Evolutionary conservation across 2,797 vertebrate genomes (phyloP).

Genomic region (Alfaro cultratus): DNA sequence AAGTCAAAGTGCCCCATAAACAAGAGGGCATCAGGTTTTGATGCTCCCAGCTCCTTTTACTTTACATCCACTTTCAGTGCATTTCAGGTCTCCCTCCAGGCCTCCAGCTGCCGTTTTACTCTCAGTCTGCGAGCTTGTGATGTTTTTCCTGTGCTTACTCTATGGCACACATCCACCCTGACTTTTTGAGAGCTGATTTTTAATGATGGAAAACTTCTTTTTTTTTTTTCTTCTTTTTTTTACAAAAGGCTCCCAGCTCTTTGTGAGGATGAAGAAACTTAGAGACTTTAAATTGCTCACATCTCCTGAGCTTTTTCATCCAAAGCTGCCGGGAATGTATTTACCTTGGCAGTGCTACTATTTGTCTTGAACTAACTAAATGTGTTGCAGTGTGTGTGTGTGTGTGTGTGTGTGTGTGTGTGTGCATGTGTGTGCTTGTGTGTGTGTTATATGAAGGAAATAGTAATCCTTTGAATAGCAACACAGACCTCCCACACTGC

Average conservation of each 20-base stretch:
- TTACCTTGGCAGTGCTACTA: slow-evolving; percentile 69
- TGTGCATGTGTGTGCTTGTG: slow-evolving; percentile 21
- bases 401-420: slow-evolving; percentile 28
- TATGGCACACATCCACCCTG: slow-evolving; percentile 7
- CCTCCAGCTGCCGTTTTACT: slow-evolving; percentile 22
- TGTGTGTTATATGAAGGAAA: slow-evolving; percentile 19
- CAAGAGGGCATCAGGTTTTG: slow-evolving; percentile 45
- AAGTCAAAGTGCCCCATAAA: slow-evolving; percentile 59
- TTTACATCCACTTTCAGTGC: slow-evolving; percentile 39
- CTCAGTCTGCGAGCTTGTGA: background rate
- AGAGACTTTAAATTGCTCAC: slow-evolving; percentile 51
- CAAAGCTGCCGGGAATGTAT: slow-evolving; percentile 65
- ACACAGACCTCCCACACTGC: slow-evolving; percentile 73
- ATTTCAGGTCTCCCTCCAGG: slow-evolving; percentile 22
- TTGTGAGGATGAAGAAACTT: slow-evolving; percentile 42
- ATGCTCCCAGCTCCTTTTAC: slow-evolving; percentile 35
- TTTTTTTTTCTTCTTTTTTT: background rate
- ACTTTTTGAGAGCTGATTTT: slow-evolving; percentile 33
- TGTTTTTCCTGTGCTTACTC: slow-evolving; percentile 4
- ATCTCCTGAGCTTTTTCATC: slow-evolving; percentile 64
- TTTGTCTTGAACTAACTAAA: slow-evolving; percentile 62
- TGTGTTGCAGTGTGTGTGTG: slow-evolving; percentile 27
- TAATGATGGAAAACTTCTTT: slow-evolving; percentile 26
- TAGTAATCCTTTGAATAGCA: slow-evolving; percentile 55
- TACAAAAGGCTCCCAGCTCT: slow-evolving; percentile 40